phyloP scores from a whole-genome alignment of 2,113 vertebrate species.

The Proterorhinus semilunaris region DNA sequence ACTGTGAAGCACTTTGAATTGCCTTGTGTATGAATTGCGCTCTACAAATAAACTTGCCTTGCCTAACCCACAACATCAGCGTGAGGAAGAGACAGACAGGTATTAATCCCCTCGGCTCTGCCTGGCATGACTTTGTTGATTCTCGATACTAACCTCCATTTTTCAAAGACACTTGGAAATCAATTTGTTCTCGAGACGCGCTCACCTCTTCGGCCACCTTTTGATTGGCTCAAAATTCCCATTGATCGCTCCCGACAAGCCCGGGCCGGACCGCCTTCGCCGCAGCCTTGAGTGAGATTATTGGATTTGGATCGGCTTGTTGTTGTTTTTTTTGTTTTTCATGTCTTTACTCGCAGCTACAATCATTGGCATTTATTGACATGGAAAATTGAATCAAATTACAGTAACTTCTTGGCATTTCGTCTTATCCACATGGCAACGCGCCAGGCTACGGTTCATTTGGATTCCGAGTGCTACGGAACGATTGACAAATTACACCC shows the following conservation, averaged over 20 bases:
- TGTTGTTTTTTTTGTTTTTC: slow-evolving; percentile 40
- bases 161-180: slow-evolving; percentile 59
- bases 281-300: slow-evolving; percentile 43
- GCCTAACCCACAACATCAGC: slow-evolving; percentile 10
- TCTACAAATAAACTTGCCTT: too few relatives aligned
- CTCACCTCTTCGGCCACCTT: slow-evolving; percentile 59
- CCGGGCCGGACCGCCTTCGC: slow-evolving; percentile 36
- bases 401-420: slow-evolving; percentile 29
- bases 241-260: slow-evolving; percentile 61
- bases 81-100: slow-evolving; percentile 36
- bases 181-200: slow-evolving; percentile 65
- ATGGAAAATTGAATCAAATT: slow-evolving; percentile 34
- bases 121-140: slow-evolving; percentile 53
- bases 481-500: not conserved
- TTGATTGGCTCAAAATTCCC: slow-evolving; percentile 60
- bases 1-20: too few relatives aligned
- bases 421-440: slow-evolving; percentile 23
- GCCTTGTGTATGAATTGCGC: too few relatives aligned
- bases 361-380: slow-evolving; percentile 43
- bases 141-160: slow-evolving; percentile 63
- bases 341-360: slow-evolving; percentile 29
- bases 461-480: not conserved
- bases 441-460: not conserved
- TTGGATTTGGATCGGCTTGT: slow-evolving; percentile 54
- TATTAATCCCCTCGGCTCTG: slow-evolving; percentile 52